These are phyloP conservation scores for Polymixis flavicincta DNA, from an alignment of 2,888 invertebrate species.

Conservation along the genomic window DNA sequence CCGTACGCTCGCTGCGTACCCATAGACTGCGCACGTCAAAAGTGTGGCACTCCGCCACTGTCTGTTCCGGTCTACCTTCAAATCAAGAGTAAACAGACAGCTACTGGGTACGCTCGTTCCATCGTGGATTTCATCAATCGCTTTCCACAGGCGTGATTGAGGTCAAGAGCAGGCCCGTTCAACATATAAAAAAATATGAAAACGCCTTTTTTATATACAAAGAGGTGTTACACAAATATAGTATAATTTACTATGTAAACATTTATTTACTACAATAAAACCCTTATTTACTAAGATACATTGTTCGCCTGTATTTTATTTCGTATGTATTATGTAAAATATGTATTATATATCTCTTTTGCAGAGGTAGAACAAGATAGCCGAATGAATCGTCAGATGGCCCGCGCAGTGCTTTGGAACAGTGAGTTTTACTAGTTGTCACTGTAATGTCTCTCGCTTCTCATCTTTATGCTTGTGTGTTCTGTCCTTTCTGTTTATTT, in stretches of 20 bases:
- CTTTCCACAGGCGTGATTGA: not conserved
- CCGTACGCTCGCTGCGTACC: too few relatives aligned
- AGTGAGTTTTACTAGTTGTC: slow-evolving; percentile 91
- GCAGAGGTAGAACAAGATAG: slow-evolving; percentile 94
- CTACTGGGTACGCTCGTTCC: not conserved
- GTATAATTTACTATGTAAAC: not conserved
- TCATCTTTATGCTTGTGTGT: slow-evolving; percentile 53
- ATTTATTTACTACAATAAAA: slow-evolving; percentile 1
- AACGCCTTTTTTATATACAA: too few relatives aligned
- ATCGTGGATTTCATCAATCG: not conserved
- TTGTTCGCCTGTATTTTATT: not conserved
- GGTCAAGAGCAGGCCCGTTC: too few relatives aligned
- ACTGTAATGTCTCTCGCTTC: slow-evolving; percentile 73
- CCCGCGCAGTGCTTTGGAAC: slow-evolving; percentile 96
- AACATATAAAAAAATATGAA: not conserved
- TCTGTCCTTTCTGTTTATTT: slow-evolving; percentile 4
- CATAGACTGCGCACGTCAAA: too few relatives aligned
- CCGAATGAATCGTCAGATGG: slow-evolving; percentile 94
- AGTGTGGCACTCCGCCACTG: too few relatives aligned
- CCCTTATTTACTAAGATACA: not conserved
- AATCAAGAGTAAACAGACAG: not conserved
- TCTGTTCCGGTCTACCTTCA: not conserved
- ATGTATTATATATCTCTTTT: slow-evolving; percentile 70
- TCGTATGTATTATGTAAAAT: slow-evolving; percentile 17
- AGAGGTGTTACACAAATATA: too few relatives aligned